A percentile compares a stretch with the other conserved stretches of the same genome.
Conservation (phyloP, 2,797 vertebrate species). For the Cryptoprocta ferox region DNA sequence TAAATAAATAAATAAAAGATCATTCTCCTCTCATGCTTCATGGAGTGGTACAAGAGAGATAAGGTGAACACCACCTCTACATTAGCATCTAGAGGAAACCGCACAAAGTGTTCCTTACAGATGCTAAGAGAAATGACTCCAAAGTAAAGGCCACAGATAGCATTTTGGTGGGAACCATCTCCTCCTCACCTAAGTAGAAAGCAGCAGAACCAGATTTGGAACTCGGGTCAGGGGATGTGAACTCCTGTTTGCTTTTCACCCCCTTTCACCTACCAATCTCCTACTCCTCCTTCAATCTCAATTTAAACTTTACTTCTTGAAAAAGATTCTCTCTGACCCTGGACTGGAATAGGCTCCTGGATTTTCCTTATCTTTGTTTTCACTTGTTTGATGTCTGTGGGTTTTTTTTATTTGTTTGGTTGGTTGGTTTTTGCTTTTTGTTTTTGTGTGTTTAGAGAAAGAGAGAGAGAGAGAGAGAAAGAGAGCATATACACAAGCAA, state of each 20-base stretch:
- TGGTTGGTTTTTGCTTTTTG: too few species aligned
- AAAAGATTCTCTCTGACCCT: neutral
- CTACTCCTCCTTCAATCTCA: neutral
- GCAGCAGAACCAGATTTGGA: neutral
- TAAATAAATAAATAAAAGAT: neutral
- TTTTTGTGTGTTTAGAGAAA: too few species aligned
- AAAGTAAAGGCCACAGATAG: neutral
- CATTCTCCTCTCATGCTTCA: neutral
- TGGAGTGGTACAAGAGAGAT: neutral
- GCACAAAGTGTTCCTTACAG: neutral
- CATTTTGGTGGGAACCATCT: neutral
- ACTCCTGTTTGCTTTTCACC: neutral
- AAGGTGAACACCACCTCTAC: neutral
- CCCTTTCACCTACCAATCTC: neutral
- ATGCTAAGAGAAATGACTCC: neutral
- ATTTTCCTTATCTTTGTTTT: neutral
- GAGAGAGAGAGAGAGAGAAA: too few species aligned
- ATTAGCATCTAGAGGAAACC: neutral
- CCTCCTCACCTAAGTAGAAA: neutral
- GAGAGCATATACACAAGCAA: too few species aligned
- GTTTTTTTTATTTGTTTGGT: too few species aligned
- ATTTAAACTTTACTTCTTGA: conserved; percentile 8
- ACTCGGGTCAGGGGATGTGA: neutral
- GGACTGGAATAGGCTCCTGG: neutral
- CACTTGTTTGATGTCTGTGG: neutral